Evolutionary conservation across 2,113 vertebrate genomes (phyloP).

Genomic region (Zosterops japonicus): DNA sequence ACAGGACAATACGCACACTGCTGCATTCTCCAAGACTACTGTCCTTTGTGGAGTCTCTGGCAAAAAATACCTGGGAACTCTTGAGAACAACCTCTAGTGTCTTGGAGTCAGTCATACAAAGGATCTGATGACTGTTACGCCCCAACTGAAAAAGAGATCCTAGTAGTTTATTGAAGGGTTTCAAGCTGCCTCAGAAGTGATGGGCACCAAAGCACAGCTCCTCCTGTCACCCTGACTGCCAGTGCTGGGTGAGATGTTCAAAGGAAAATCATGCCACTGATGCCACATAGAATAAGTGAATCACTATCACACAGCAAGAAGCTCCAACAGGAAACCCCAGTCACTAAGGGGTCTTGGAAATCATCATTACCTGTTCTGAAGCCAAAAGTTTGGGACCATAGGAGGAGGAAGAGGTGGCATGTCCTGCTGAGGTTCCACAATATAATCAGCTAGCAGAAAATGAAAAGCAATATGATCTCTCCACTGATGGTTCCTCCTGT

Average conservation of each 20-base stretch:
- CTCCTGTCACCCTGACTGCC: not conserved
- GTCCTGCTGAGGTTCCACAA: not conserved
- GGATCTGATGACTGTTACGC: not conserved
- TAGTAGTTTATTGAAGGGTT: not conserved
- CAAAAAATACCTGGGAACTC: not conserved
- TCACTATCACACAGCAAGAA: not conserved
- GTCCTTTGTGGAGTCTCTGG: not conserved
- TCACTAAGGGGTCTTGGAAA: not conserved
- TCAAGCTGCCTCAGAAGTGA: not conserved
- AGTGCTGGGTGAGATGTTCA: not conserved
- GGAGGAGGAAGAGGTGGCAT: not conserved
- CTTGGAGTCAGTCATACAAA: not conserved
- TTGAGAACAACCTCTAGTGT: not conserved
- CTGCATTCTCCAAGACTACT: not conserved
- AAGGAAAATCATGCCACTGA: no score
- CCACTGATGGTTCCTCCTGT: not conserved
- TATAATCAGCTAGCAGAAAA: not conserved
- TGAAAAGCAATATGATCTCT: not conserved
- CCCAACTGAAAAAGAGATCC: not conserved
- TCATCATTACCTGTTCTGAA: rapidly evolving
- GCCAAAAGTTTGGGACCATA: not conserved
- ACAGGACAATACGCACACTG: not conserved
- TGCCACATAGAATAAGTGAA: not conserved
- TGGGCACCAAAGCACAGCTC: not conserved
- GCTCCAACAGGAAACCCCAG: not conserved